Conservation (phyloP, 2,113 vertebrate genomes). For the Mystacornis crossleyi region DNA sequence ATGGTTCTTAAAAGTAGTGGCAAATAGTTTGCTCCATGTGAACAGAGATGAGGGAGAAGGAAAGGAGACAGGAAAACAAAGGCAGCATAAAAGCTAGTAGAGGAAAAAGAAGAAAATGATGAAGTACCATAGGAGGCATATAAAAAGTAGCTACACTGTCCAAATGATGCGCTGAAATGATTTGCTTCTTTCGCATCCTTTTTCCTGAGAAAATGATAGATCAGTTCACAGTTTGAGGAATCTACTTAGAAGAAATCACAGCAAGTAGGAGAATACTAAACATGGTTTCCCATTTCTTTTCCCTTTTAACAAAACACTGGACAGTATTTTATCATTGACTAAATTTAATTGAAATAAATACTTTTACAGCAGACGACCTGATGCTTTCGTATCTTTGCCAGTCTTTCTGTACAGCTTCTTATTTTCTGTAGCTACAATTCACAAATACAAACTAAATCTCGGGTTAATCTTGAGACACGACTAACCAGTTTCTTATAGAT, state of each 20-base stretch:
- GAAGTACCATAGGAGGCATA: neutral
- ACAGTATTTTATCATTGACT: neutral
- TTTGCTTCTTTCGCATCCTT: neutral
- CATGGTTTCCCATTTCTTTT: neutral
- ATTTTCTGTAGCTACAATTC: neutral
- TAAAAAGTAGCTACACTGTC: neutral
- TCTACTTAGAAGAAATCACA: neutral
- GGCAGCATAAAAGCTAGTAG: neutral
- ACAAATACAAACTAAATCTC: neutral
- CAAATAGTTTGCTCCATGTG: neutral
- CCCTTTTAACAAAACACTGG: neutral
- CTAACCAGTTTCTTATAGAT: neutral
- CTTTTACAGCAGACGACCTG: neutral
- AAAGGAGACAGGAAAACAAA: neutral
- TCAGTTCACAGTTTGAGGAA: neutral
- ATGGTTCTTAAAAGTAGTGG: neutral
- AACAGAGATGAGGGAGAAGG: neutral
- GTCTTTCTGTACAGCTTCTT: neutral
- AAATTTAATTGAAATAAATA: neutral
- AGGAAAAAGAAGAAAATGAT: neutral
- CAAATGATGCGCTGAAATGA: neutral
- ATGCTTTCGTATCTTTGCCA: neutral
- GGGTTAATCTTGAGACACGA: neutral
- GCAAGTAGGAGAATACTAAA: neutral
- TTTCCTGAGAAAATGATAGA: neutral